Base-by-base conservation (phyloP, 2,113 vertebrate genomes). In the Ophiodon elongatus region DNA sequence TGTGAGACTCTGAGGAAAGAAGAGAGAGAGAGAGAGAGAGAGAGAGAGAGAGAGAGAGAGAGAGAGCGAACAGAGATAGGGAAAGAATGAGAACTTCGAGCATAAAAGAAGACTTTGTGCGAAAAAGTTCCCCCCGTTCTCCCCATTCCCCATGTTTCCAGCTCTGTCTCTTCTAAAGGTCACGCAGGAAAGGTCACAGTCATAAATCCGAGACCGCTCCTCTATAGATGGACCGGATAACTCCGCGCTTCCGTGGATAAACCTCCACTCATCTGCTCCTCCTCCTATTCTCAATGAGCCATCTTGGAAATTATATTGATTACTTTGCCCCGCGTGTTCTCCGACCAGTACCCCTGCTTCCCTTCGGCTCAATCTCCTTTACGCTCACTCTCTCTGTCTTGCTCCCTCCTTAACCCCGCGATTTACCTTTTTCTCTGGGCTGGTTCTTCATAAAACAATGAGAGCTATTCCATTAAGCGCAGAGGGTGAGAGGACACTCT, bases 141-240 rank as follows among this genome's bases (percentile, higher is more conserved):
- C 73, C 62, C 81, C 62, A 60, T 79, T 72, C 60, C 73, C 69
- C 52, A 35, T 56, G 79, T 80, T 85, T 83, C 80, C 75, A 89
- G 64, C 72, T 75, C 83, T 25, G 81, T 86, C 84, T 78, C 66
- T 83, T 90, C 85, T 89, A 94, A 95, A 95, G 95, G 94, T 94
- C 91, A 90, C 54, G 37, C 74, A 83, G 81, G 88, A 94, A 95
- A 96, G 94, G 95, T 94, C 89, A 87, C 73, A 50, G 64, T 70
- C 89, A 94, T 94, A 93, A 94, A 94, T 94, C 91, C 64, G 31
- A 80, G 80, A 82, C 75, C 68, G 35, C 64, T 76, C 79, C 83
- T 88, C 27, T 47, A 74, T 56, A 90, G 90, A 89, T 85, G 86
- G 73, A 78, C 66, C 81, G 78, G 91, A 94, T 91, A 90, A 82